A percentile compares a stretch with the other conserved stretches of the same genome.
Evolutionary conservation across 35 echinoderm and acorn worm genomes (phyloP).

Genomic region (Diadema setosum): DNA sequence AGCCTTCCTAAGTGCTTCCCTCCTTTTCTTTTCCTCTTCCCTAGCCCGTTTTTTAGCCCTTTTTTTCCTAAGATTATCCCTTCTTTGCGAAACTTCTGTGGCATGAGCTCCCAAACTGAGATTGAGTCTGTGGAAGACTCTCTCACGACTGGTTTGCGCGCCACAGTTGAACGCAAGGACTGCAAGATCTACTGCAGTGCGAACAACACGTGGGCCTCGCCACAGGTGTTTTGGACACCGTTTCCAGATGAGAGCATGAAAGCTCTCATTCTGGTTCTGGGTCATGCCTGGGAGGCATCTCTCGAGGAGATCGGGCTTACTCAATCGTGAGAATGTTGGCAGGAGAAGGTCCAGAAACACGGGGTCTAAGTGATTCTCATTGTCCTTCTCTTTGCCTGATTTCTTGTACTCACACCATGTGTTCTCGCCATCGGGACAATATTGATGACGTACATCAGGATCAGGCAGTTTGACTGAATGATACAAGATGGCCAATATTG

Average conservation of each 20-base stretch:
- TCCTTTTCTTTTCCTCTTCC: background rate
- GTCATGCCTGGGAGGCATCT: constrained; percentile 17
- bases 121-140: background rate
- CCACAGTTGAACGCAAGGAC: background rate
- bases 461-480: background rate
- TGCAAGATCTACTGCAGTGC: background rate
- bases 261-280: constrained; percentile 43
- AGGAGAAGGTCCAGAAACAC: background rate
- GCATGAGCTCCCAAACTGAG: background rate
- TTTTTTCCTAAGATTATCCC: background rate
- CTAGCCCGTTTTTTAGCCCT: background rate
- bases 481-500: background rate
- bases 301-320: background rate
- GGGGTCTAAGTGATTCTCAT: background rate
- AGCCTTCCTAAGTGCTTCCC: background rate
- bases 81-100: background rate
- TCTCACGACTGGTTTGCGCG: background rate
- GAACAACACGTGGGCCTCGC: too few relatives aligned
- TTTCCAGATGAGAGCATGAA: constrained; percentile 21
- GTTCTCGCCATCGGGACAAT: background rate
- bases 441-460: background rate
- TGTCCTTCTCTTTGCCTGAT: background rate
- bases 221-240: constrained; percentile 8
- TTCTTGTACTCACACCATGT: background rate
- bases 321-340: background rate